Percentiles rank a stretch among this genome's conserved stretches.
phyloP scores from a whole-genome alignment of 1,140 invertebrate genomes.

The Caenorhabditis brenneri region DNA sequence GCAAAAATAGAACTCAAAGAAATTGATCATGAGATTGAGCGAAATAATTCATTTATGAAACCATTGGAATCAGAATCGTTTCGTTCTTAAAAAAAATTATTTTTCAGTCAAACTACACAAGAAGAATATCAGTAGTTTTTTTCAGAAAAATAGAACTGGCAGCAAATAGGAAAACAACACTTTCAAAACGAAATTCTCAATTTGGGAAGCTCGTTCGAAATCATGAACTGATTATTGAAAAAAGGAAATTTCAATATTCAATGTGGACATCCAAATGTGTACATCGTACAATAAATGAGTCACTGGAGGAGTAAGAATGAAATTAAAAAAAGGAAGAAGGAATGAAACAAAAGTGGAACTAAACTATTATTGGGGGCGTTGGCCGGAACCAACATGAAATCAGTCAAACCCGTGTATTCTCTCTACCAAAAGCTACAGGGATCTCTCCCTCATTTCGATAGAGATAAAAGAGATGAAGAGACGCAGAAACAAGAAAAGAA shows the following conservation, averaged over 20 bases:
- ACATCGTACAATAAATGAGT: conserved; percentile 26
- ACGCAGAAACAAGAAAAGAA: background rate
- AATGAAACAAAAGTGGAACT: conserved; percentile 19
- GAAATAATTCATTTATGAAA: too few species aligned
- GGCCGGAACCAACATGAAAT: background rate
- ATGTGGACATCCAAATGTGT: background rate
- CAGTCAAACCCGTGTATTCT: too few species aligned
- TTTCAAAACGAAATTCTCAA: too few species aligned
- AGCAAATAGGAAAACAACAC: too few species aligned
- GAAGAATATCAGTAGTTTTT: too few species aligned
- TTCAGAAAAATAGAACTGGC: too few species aligned
- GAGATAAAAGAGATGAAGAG: background rate
- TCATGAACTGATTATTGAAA: background rate
- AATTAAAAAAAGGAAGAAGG: background rate
- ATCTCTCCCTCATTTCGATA: background rate
- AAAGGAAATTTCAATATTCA: background rate
- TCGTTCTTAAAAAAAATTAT: too few species aligned
- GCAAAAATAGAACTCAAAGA: too few species aligned
- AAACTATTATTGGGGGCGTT: background rate
- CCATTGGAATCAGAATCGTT: too few species aligned
- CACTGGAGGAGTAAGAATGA: background rate
- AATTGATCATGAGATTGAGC: too few species aligned
- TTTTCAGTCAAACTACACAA: too few species aligned
- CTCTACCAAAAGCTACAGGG: conserved; percentile 28
- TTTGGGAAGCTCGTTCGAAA: background rate